These are phyloP conservation scores for Garra rufa DNA, from an alignment of 2,113 vertebrate genomes.

Conservation along the genomic window DNA sequence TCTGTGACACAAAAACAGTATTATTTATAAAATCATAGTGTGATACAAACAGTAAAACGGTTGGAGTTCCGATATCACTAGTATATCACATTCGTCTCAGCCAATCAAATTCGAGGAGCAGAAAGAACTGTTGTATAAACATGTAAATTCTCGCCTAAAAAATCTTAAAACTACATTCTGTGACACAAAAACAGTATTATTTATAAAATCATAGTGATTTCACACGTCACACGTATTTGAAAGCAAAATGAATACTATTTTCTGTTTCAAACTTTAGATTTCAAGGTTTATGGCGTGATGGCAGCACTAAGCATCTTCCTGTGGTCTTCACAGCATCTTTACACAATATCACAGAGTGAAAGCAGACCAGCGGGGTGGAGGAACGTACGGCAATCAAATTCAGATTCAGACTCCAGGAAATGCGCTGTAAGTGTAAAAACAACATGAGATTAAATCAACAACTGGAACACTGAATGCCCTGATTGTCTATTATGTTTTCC, in stretches of 20 bases:
- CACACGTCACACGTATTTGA: no score
- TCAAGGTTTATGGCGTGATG: neutral
- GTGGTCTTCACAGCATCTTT: neutral
- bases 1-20: no score
- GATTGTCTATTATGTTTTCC: conserved; percentile 12
- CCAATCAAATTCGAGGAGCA: no score
- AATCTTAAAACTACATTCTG: no score
- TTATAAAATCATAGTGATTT: no score
- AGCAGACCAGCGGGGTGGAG: neutral
- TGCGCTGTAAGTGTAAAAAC: neutral
- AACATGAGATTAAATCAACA: conserved; percentile 31
- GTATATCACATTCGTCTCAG: no score
- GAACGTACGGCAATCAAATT: neutral
- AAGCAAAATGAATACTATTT: neutral
- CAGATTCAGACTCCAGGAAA: conserved; percentile 24
- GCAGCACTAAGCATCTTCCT: neutral
- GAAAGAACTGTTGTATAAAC: no score
- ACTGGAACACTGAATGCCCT: neutral
- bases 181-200: no score
- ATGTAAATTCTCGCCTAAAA: no score
- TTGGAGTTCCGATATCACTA: no score
- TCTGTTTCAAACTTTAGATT: neutral
- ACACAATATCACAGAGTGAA: neutral
- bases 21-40: no score
- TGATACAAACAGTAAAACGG: no score